Percentiles rank a stretch among this genome's conserved stretches.
Evolutionary conservation across 2,888 invertebrate genomes (phyloP).

Genomic region (Papilio demoleus): DNA sequence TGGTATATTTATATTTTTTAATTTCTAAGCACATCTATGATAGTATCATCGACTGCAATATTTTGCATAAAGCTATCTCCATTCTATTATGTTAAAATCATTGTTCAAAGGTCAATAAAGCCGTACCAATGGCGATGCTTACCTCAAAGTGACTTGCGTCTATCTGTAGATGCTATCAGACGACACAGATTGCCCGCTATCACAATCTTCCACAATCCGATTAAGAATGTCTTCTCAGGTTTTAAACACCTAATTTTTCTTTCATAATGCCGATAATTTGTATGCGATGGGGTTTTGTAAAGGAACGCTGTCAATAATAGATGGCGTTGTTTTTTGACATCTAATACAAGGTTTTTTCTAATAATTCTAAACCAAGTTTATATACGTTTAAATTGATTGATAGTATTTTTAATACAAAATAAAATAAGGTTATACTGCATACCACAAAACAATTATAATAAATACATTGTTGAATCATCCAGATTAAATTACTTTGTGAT

Average conservation of each 20-base stretch:
- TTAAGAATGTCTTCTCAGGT: conserved; percentile 57
- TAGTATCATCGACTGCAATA: background rate
- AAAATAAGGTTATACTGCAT: background rate
- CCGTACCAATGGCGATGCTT: conserved; percentile 42
- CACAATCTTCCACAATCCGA: conserved; percentile 55
- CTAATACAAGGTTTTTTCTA: too few species aligned
- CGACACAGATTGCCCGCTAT: conserved; percentile 49
- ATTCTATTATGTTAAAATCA: conserved; percentile 17
- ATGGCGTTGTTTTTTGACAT: background rate
- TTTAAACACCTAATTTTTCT: conserved; percentile 51
- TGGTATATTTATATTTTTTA: background rate
- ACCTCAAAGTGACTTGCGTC: conserved; percentile 47
- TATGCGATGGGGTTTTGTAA: conserved; percentile 42
- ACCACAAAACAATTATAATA: conserved; percentile 1
- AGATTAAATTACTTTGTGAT: conserved; percentile 38
- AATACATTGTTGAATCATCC: conserved; percentile 33
- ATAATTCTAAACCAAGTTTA: too few species aligned
- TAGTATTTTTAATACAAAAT: background rate
- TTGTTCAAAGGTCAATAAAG: conserved; percentile 42
- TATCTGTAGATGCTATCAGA: conserved; percentile 59
- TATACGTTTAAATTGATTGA: background rate
- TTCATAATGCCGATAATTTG: conserved; percentile 50
- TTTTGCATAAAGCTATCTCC: conserved; percentile 13
- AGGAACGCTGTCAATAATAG: background rate
- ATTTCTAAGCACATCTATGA: background rate